Percentiles rank a stretch among this genome's conserved stretches.
These are phyloP conservation scores for Babylonia areolata DNA, from an alignment of 1,140 invertebrate genomes.

Conservation along the genomic window DNA sequence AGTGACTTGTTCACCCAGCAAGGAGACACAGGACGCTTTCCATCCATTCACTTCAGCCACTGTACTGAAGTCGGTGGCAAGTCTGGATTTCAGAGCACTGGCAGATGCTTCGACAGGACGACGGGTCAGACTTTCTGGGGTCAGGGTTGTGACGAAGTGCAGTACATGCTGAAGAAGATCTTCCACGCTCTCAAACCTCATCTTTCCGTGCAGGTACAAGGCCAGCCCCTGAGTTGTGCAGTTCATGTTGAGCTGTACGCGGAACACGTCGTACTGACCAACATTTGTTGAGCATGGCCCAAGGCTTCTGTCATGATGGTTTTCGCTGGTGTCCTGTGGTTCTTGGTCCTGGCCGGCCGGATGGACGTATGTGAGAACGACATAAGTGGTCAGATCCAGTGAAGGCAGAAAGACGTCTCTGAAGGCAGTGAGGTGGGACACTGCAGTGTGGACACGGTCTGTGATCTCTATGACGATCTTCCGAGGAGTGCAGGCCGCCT, in stretches of 20 bases:
- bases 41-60: slow-evolving; percentile 21
- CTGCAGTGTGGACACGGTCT: not conserved
- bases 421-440: not conserved
- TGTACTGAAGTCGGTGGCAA: not conserved
- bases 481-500: not conserved
- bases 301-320: not conserved
- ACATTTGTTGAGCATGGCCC: not conserved
- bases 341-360: not conserved
- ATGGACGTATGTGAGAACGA: not conserved
- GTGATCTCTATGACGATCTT: slow-evolving; percentile 26
- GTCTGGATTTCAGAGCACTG: not conserved
- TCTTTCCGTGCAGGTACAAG: not conserved
- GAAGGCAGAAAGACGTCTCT: not conserved
- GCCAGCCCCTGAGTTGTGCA: not conserved
- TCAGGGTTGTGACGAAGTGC: not conserved
- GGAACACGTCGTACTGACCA: not conserved
- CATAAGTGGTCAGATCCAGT: slow-evolving; percentile 6
- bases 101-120: not conserved
- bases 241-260: slow-evolving; percentile 24
- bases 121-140: not conserved
- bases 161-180: not conserved
- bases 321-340: not conserved
- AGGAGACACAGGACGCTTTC: not conserved
- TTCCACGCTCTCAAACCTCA: slow-evolving; percentile 11
- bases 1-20: not conserved